phyloP scores from a whole-genome alignment of 2,797 vertebrate genomes.

The Helicolenus hilgendorfi region DNA sequence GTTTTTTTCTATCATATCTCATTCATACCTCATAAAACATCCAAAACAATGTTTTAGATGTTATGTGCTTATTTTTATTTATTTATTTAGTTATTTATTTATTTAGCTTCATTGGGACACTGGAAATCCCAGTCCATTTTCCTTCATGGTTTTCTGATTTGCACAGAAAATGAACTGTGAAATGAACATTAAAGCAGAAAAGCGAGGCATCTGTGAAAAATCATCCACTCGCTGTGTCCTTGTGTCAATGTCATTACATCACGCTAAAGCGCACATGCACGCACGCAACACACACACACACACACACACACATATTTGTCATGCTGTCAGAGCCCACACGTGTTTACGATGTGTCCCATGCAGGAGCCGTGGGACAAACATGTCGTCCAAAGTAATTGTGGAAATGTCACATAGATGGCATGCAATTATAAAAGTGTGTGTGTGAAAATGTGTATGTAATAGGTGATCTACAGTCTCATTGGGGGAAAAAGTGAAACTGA shows the following conservation, averaged over 20 bases:
- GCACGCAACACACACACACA: not conserved
- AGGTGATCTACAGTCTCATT: not conserved
- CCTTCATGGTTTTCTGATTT: constrained; percentile 23
- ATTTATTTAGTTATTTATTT: not conserved
- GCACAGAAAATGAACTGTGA: constrained; percentile 46
- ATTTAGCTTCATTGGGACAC: not conserved
- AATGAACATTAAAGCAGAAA: constrained; percentile 41
- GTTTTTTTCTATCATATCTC: not conserved
- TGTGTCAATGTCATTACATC: constrained; percentile 52
- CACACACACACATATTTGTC: constrained; percentile 8
- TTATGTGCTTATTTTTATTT: not conserved
- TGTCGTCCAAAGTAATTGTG: constrained; percentile 33
- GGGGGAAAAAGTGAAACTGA: not conserved
- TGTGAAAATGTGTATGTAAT: not conserved
- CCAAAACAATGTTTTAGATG: not conserved
- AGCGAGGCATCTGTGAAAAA: constrained; percentile 31
- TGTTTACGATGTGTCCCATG: constrained; percentile 7
- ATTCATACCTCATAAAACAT: not conserved
- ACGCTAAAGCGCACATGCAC: not conserved
- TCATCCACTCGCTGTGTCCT: constrained; percentile 41
- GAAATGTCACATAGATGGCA: constrained; percentile 47
- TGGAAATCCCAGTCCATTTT: constrained; percentile 4
- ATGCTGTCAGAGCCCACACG: constrained; percentile 17
- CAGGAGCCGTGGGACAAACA: constrained; percentile 23
- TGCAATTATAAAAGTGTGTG: constrained; percentile 43